Conservation (phyloP, 2,888 invertebrate genomes). For the Caenorhabditis sp. region DNA sequence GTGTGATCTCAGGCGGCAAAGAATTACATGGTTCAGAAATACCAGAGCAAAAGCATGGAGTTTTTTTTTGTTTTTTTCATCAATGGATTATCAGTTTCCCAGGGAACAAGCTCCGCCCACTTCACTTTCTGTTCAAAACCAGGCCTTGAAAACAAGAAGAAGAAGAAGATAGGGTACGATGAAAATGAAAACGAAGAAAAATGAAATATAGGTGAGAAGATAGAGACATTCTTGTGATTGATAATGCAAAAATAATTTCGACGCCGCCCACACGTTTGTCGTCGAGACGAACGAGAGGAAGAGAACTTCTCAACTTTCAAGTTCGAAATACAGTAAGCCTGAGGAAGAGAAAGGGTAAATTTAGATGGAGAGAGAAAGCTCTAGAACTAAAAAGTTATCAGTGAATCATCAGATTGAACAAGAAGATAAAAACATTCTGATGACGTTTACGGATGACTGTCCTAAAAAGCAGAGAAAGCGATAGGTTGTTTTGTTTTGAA, state of each 20-base stretch:
- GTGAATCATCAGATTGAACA: not conserved
- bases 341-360: not conserved
- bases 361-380: not conserved
- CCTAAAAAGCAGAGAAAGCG: not conserved
- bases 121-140: not conserved
- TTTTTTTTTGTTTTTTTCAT: too few relatives aligned
- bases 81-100: conserved; percentile 5
- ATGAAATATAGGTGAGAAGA: conserved; percentile 29
- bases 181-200: conserved; percentile 1
- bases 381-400: not conserved
- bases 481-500: not conserved
- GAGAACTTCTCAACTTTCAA: too few relatives aligned
- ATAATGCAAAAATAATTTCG: conserved; percentile 7
- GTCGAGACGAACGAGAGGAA: not conserved
- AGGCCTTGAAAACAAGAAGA: not conserved
- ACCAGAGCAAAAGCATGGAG: not conserved
- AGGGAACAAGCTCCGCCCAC: not conserved
- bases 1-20: conserved; percentile 42
- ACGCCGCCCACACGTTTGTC: conserved; percentile 17
- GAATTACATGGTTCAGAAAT: conserved; percentile 26
- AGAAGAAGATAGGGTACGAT: not conserved
- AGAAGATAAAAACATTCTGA: not conserved
- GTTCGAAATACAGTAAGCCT: conserved; percentile 14
- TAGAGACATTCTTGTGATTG: conserved; percentile 16
- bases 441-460: not conserved